Evolutionary conservation across 2,797 vertebrate species (phyloP), one percentile per base, ranked within the genome.

Genomic region (Otolemur crassicaudatus): DNA sequence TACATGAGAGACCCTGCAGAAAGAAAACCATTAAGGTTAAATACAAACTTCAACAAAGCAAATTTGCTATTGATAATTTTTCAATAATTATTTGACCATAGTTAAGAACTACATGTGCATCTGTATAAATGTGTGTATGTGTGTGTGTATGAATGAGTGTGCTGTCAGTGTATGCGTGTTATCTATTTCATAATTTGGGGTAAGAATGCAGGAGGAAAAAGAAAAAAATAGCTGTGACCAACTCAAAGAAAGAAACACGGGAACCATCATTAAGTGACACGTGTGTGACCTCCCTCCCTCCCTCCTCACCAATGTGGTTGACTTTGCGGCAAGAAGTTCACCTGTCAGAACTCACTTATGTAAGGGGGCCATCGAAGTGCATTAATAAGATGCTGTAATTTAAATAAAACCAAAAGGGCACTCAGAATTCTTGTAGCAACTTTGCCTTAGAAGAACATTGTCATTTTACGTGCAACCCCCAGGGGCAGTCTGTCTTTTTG

Each of bases 151-250:
- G 60, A 34, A 22, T 37, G 10, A 53, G 12, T 40, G 79, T 67
- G 25, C 14, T 58, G 34, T 22, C 16, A 46, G 34, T 67, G 20
- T 75, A 63, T 25, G 34, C 25, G 9, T 63, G 46, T 5, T 46
- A 2, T 90, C 12, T 46, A 43, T 40, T 77, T 14, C 61, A 25
- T 31, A 46, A 69, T 58, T 61, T 87, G 70, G 97, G 72, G 10
- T 43, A 81, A 89, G n/a, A 97, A 77, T 40, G 34, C 22, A 76
- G 67, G 25, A 61, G 67, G 25, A 61, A 93, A 61, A 90, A 87
- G 84, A 40, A 87, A 72, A 93, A 37, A 56, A 29, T 5, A 67
- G 25, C 14, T 20, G 4, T 92, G 43, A 40, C 16, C 31, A 29
- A n/a, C 3, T 11, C 31, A 49, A 27, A 29, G 40, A 27, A 77